These are phyloP conservation scores for Phylloscopus trochilus DNA, from an alignment of 2,113 vertebrate genomes.

Conservation along the genomic window DNA sequence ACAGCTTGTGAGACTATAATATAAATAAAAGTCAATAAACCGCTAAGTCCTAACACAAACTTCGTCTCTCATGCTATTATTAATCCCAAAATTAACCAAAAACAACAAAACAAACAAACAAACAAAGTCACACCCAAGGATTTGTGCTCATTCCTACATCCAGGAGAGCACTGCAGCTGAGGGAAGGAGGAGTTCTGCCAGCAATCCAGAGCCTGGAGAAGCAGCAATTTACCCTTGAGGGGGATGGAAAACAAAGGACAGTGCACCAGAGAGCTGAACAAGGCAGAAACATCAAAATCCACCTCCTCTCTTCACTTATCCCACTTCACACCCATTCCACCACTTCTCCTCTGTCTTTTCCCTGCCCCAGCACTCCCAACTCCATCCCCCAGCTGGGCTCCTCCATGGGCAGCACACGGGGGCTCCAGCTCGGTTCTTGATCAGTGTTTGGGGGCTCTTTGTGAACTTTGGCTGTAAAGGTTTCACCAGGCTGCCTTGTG, in stretches of 20 bases:
- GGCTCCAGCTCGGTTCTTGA: constrained; percentile 46
- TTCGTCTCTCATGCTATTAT: no score
- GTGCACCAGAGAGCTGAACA: not conserved
- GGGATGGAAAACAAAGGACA: not conserved
- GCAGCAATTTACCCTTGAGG: not conserved
- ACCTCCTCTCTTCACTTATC: not conserved
- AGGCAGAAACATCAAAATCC: not conserved
- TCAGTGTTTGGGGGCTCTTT: constrained; percentile 31
- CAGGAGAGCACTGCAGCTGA: not conserved
- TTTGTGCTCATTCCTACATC: not conserved
- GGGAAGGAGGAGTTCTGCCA: not conserved
- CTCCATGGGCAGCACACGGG: not conserved
- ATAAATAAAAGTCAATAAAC: no score
- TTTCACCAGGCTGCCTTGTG: constrained; percentile 62
- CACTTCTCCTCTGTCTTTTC: not conserved
- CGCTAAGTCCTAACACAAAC: no score
- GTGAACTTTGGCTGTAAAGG: constrained; percentile 58
- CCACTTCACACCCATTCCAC: not conserved
- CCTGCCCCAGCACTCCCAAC: not conserved
- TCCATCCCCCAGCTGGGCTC: not conserved
- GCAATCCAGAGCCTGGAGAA: not conserved
- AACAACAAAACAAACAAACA: no score
- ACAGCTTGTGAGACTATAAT: no score
- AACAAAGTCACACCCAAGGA: not conserved
- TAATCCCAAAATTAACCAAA: no score